Conservation (phyloP, 2,797 vertebrate genomes). For the Catharus ustulatus region DNA sequence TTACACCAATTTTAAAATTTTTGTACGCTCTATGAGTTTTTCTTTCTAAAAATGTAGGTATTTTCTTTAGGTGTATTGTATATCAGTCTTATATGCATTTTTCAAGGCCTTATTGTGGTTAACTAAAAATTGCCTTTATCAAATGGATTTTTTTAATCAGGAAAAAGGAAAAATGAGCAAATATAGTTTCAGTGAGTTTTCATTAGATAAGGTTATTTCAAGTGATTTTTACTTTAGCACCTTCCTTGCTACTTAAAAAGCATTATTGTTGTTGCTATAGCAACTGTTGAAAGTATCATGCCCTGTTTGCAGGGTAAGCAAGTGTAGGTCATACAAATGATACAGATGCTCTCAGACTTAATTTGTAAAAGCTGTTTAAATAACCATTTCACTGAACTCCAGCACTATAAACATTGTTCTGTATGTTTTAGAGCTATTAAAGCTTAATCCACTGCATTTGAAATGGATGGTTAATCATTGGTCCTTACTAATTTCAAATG, state of each 20-base stretch:
- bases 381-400: conserved; percentile 33
- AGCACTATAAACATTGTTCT: conserved; percentile 5
- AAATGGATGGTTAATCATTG: conserved; percentile 5
- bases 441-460: neutral
- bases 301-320: conserved; percentile 18
- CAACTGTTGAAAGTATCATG: conserved; percentile 45
- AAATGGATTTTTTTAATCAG: neutral
- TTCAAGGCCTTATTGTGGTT: neutral
- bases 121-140: neutral
- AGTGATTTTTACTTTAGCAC: conserved; percentile 18
- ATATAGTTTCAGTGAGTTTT: neutral
- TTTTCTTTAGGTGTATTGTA: neutral
- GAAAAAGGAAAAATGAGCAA: neutral
- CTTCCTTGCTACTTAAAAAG: conserved; percentile 52
- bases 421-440: conserved; percentile 7
- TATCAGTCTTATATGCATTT: neutral
- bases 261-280: conserved; percentile 51
- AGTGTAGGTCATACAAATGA: conserved; percentile 37
- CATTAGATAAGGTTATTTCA: conserved; percentile 24
- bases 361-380: conserved; percentile 56
- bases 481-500: neutral
- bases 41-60: neutral
- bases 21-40: neutral
- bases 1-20: neutral
- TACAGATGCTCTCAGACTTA: conserved; percentile 30